Base-by-base conservation (phyloP, 2,888 invertebrate species). In the Caenorhabditis panamensis region DNA sequence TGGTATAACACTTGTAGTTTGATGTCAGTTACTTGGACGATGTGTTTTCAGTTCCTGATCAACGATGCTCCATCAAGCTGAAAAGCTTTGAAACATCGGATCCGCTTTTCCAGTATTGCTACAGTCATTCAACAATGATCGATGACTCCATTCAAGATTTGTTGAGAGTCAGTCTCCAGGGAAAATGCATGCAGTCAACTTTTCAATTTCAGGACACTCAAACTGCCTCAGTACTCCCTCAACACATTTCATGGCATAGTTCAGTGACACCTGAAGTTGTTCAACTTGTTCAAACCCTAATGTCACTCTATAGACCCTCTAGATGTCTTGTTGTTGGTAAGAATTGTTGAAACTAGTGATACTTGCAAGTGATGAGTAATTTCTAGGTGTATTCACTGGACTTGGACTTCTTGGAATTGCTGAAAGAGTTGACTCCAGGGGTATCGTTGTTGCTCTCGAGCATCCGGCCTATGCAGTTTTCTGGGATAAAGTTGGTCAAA, bases 281-380 rank as follows among this genome's bases (percentile, higher is more conserved):
- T 18, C 89, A 89, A 49, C 82, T 91, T 8, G 79, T 85, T 31
- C 85, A 84, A 51, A 90, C 90, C 71, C 68, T 91, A 20, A 86
- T 90, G 71, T 77, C 83, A 18, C 61, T 86, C 22, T 90, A 89
- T 44, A 85, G 88, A 16, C 91, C 91, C 18, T 91, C 90, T 73
- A 84, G 91, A 68, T 90, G 90, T 59, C 83, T 92, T 20, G 91
- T 92, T 20, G 84, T 91, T 24, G 91, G 91, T 76, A 53, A 31
- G 18, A 1, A 47, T 26, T 20, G 24, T 41, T 18, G 18, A 47
- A 47, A 47, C 18, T 18, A 47, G 47, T 18, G 18, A n/a, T 5
- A n/a, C 18, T 18, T 4, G 18, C n/a, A 18, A 47, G 3, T 3
- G 4, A 11, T 18, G n/a, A n/a, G n/a, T n/a, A n/a, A n/a, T 47